These are phyloP conservation scores for Sycophila texana DNA, from an alignment of 2,888 invertebrate genomes.

Conservation along the genomic window DNA sequence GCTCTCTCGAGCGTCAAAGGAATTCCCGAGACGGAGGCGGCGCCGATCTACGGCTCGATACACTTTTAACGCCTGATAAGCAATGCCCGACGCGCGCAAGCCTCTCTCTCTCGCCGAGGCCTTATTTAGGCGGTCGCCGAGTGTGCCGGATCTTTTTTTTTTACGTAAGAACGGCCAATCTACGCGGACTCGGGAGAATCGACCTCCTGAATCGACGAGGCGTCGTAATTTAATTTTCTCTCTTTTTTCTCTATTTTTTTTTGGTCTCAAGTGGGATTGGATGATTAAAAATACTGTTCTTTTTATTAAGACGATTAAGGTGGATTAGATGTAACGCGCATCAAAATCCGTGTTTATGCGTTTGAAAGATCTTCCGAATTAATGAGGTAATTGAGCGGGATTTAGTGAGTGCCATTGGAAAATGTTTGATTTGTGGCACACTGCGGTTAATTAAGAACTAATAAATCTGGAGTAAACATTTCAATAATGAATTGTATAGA, in stretches of 20 bases:
- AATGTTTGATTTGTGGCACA: too few relatives aligned
- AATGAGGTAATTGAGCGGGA: too few relatives aligned
- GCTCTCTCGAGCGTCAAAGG: constrained; percentile 16
- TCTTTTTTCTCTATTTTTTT: not conserved
- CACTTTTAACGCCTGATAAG: constrained; percentile 32
- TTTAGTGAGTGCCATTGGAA: too few relatives aligned
- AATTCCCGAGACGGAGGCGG: constrained; percentile 9
- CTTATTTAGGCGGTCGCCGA: constrained; percentile 38
- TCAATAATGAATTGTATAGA: too few relatives aligned
- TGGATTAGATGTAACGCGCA: too few relatives aligned
- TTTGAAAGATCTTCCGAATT: too few relatives aligned
- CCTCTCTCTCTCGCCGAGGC: constrained; percentile 8
- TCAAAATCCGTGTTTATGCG: too few relatives aligned
- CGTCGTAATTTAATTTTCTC: not conserved
- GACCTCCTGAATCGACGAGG: constrained; percentile 23
- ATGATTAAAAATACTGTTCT: too few relatives aligned
- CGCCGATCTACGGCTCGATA: not conserved
- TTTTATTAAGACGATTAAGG: too few relatives aligned
- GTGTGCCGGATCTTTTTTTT: constrained; percentile 39
- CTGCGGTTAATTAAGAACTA: too few relatives aligned
- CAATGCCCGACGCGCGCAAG: not conserved
- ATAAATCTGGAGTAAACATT: too few relatives aligned
- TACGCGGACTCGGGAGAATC: constrained; percentile 13
- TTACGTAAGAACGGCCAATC: constrained; percentile 27
- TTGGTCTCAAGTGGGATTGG: too few relatives aligned